phyloP scores from a whole-genome alignment of 2,888 invertebrate species.

The Cetonia aurata region DNA sequence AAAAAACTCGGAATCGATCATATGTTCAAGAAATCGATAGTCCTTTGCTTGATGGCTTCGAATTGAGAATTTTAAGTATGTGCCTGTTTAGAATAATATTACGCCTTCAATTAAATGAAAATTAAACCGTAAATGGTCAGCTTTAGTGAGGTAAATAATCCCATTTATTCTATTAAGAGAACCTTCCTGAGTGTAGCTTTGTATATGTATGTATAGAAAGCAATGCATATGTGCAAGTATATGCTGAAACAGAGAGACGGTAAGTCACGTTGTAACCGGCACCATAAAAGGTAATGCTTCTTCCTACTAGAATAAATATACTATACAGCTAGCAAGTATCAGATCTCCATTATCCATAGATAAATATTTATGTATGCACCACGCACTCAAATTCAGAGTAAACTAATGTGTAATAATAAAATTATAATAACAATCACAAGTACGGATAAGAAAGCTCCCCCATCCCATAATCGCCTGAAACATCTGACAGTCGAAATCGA shows the following conservation, averaged over 20 bases:
- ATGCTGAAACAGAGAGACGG: constrained; percentile 17
- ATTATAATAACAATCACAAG: constrained; percentile 17
- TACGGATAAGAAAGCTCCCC: constrained; percentile 13
- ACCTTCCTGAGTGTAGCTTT: no score
- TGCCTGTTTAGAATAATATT: background rate
- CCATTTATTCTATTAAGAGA: constrained; percentile 15
- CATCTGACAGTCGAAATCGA: constrained; percentile 35
- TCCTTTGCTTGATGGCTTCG: background rate
- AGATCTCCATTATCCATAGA: no score
- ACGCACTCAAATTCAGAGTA: no score
- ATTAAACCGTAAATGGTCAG: constrained; percentile 13
- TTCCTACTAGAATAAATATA: constrained; percentile 24
- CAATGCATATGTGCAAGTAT: no score
- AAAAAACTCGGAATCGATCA: constrained; percentile 1
- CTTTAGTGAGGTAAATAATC: constrained; percentile 29
- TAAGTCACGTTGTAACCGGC: constrained; percentile 31
- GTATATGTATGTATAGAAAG: no score
- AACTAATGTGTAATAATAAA: constrained; percentile 12
- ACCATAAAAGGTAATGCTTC: constrained; percentile 36
- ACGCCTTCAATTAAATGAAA: constrained; percentile 19
- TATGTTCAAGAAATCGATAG: background rate
- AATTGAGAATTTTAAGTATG: background rate
- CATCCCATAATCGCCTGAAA: background rate
- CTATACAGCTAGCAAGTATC: background rate
- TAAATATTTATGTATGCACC: no score